A percentile compares a stretch with the other conserved stretches of the same genome.
Evolutionary conservation across 2,888 invertebrate species (phyloP).

Genomic region (Drosophila incognita): DNA sequence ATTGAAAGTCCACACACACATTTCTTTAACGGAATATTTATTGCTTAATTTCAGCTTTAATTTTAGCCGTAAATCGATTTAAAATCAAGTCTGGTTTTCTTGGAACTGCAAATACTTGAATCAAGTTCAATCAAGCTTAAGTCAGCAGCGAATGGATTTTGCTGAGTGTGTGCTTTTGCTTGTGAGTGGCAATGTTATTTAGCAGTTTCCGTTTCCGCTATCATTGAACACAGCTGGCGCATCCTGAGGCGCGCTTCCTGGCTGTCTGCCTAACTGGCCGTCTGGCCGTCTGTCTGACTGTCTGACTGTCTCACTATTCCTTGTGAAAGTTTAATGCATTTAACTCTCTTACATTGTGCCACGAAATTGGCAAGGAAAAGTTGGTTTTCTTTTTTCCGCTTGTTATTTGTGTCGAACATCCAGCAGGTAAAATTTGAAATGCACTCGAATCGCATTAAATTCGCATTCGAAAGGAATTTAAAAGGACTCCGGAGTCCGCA

Average conservation of each 20-base stretch:
- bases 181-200: constrained; percentile 70
- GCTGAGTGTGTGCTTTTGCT: constrained; percentile 24
- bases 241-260: constrained; percentile 53
- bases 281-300: background rate
- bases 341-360: constrained; percentile 74
- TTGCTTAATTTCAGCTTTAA: background rate
- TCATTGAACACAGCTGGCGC: constrained; percentile 72
- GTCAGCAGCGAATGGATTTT: background rate
- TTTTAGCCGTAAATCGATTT: background rate
- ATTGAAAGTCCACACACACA: too few species aligned
- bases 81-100: background rate
- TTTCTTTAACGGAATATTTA: too few species aligned
- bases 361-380: constrained; percentile 69
- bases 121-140: background rate
- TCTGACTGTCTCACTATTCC: constrained; percentile 17
- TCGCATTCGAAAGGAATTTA: constrained; percentile 50
- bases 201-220: constrained; percentile 78
- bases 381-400: constrained; percentile 33
- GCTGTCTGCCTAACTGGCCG: constrained; percentile 9
- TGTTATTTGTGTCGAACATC: constrained; percentile 31
- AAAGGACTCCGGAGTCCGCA: constrained; percentile 2
- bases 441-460: constrained; percentile 59
- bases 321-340: constrained; percentile 78
- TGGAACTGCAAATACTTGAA: background rate
- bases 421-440: constrained; percentile 60